Evolutionary conservation across 2,113 vertebrate species (phyloP).

Genomic region (cattle (Bos taurus)): ARS-UCD2.0 NC_037328.1:17371001-17371500

Average conservation of each 20-base stretch:
- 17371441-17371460: not conserved
- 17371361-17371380: not conserved
- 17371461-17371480: not conserved
- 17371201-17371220: not conserved
- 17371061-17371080: slow-evolving; percentile 39
- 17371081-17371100: not conserved
- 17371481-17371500: not conserved
- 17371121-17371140: slow-evolving; percentile 83
- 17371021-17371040: slow-evolving; percentile 56
- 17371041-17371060: slow-evolving; percentile 45
- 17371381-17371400: not conserved
- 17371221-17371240: not conserved
- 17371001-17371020: slow-evolving; percentile 62
- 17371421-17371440: not conserved
- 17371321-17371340: not conserved
- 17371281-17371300: not conserved
- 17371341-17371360: not conserved
- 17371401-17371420: not conserved
- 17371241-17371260: not conserved
- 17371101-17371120: slow-evolving; percentile 75
- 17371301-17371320: not conserved
- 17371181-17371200: not conserved
- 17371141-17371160: slow-evolving; percentile 26
- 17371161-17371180: not conserved
- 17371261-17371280: not conserved